These are phyloP conservation scores for Saturnia pavonia DNA, from an alignment of 2,888 invertebrate genomes.

Conservation along the genomic window DNA sequence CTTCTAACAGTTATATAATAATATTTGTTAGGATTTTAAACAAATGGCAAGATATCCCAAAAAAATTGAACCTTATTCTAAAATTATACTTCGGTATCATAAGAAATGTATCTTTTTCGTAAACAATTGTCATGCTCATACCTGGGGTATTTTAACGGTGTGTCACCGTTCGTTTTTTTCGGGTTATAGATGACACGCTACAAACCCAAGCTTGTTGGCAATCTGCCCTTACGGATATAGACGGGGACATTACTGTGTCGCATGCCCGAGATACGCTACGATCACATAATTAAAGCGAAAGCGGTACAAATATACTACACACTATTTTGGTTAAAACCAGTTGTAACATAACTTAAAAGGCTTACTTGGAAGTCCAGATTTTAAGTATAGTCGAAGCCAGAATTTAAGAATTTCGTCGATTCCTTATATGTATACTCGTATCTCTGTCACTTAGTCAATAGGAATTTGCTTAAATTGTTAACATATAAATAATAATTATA, in stretches of 20 bases:
- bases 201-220: slow-evolving; percentile 65
- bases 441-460: neutral
- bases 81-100: neutral
- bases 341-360: neutral
- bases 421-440: neutral
- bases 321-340: neutral
- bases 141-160: slow-evolving; percentile 39
- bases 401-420: neutral
- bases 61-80: neutral
- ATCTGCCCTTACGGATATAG: slow-evolving; percentile 74
- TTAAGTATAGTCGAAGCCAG: neutral
- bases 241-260: slow-evolving; percentile 54
- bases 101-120: neutral
- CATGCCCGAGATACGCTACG: slow-evolving; percentile 39
- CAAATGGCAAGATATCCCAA: too few relatives aligned
- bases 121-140: slow-evolving; percentile 10
- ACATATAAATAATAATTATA: neutral
- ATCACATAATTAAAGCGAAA: slow-evolving; percentile 33
- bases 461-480: too few relatives aligned
- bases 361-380: neutral
- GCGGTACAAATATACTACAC: slow-evolving; percentile 18
- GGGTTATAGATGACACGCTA: slow-evolving; percentile 64
- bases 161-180: slow-evolving; percentile 51
- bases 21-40: too few relatives aligned
- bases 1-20: too few relatives aligned